Evolutionary conservation across 2,888 invertebrate species (phyloP), one percentile per base, ranked within the genome.

Genomic region (Lumbricus terrestris): DNA sequence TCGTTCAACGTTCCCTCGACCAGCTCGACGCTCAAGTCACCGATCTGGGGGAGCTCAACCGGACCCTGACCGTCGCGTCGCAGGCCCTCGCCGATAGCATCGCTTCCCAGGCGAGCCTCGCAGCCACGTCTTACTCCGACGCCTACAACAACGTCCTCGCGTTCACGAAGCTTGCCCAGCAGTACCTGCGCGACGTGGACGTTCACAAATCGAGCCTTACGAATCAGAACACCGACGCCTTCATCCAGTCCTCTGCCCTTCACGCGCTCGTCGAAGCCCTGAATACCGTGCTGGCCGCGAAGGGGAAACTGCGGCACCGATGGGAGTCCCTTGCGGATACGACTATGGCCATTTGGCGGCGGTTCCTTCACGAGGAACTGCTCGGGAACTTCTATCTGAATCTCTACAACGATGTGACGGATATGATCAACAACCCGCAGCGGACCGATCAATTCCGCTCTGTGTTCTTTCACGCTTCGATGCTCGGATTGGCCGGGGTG

Each of bases 401-500:
- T 38, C 90, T 92, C n/a, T 82, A 91, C 83, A 90, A 90, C 38
- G 92, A 92, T 69, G 90, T 91, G 34, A 89, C 85, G 35, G 89
- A 90, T 34, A 90, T 91, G 89, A 33, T 90, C 18, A 89, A 88
- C 23, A 88, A 90, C n/a, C 90, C 91, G 11, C 88, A 88, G 23
- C 82, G 89, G 23, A 35, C 69, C 8, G n/a, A 38, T 0, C 54
- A 54, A 23, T 54, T 90, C 35, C 37, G 35, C 42, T n/a, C 35
- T 20, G 35, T 91, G n/a, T 91, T 91, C 88, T 20, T 35, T 54
- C 89, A 91, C 88, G 8, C 34, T 16, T 91, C 88, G 88, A 29
- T 91, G 89, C 83, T 91, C 23, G 40, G 42, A 16, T 29, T 38
- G 83, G 40, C 35, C n/a, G 18, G 33, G 29, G 4, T 18, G 37